Evolutionary conservation across 2,797 vertebrate species (phyloP).

Genomic region (Alcedo atthis): DNA sequence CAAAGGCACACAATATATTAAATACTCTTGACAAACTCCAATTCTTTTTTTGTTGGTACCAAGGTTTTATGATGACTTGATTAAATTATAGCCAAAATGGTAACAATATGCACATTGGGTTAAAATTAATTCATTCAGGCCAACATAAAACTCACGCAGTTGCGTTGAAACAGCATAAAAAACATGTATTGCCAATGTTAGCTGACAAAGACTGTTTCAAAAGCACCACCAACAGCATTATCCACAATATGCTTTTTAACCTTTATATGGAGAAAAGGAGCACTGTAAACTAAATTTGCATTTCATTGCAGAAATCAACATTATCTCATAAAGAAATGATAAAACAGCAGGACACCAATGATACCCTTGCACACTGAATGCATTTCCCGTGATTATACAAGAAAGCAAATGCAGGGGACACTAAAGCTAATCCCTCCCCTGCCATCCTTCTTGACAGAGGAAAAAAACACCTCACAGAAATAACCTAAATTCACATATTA

Average conservation of each 20-base stretch:
- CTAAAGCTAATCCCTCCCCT: constrained; percentile 13
- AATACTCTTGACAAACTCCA: neutral
- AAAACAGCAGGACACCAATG: constrained; percentile 64
- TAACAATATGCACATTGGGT: neutral
- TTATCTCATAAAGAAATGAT: constrained; percentile 66
- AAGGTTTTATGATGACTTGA: neutral
- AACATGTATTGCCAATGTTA: neutral
- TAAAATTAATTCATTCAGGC: constrained; percentile 17
- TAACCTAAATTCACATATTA: neutral
- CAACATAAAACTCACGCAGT: neutral
- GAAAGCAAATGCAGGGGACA: constrained; percentile 27
- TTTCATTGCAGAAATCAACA: constrained; percentile 60
- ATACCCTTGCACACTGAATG: constrained; percentile 49
- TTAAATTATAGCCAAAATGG: constrained; percentile 4
- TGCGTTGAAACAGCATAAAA: neutral
- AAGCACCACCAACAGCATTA: constrained; percentile 25
- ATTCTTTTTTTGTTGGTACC: neutral
- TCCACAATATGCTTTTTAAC: constrained; percentile 41
- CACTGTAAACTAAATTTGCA: constrained; percentile 59
- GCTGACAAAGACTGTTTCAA: constrained; percentile 11
- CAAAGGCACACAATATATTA: neutral
- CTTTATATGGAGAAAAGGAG: neutral
- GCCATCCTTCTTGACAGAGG: constrained; percentile 3
- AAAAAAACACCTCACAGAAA: neutral
- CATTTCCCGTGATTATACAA: constrained; percentile 35